phyloP scores from a whole-genome alignment of 1,140 invertebrate species.

The Diprion similis region DNA sequence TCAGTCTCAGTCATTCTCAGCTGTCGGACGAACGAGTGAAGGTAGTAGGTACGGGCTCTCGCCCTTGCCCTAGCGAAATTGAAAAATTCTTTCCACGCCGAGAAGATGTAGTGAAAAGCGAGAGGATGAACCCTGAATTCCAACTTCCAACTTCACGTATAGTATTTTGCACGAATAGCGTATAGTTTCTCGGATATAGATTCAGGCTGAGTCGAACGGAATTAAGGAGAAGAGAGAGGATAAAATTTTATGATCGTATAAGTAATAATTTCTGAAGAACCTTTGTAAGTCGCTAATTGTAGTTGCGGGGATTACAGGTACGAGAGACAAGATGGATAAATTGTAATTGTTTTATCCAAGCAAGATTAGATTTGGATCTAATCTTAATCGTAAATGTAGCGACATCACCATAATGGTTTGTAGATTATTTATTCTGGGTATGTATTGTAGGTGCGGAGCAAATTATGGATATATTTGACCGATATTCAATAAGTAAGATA shows the following conservation, averaged over 20 bases:
- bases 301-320: neutral
- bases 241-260: too few species aligned
- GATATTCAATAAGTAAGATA: too few species aligned
- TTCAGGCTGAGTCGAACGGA: too few species aligned
- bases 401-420: neutral
- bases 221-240: too few species aligned
- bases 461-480: too few species aligned
- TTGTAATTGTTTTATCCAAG: too few species aligned
- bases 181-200: too few species aligned
- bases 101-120: neutral
- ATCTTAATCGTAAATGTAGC: neutral
- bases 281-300: neutral
- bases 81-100: neutral
- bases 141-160: too few species aligned
- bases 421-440: too few species aligned
- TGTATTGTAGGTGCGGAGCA: too few species aligned
- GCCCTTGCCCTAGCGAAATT: constrained; percentile 4
- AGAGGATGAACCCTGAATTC: too few species aligned
- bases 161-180: too few species aligned
- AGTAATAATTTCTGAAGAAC: neutral
- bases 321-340: neutral
- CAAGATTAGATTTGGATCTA: neutral
- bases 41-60: neutral
- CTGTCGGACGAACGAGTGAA: neutral
- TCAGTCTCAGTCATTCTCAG: neutral